Evolutionary conservation across 2,888 invertebrate species (phyloP), one percentile per base, ranked within the genome.

Genomic region (Neoaliturus tenellus): DNA sequence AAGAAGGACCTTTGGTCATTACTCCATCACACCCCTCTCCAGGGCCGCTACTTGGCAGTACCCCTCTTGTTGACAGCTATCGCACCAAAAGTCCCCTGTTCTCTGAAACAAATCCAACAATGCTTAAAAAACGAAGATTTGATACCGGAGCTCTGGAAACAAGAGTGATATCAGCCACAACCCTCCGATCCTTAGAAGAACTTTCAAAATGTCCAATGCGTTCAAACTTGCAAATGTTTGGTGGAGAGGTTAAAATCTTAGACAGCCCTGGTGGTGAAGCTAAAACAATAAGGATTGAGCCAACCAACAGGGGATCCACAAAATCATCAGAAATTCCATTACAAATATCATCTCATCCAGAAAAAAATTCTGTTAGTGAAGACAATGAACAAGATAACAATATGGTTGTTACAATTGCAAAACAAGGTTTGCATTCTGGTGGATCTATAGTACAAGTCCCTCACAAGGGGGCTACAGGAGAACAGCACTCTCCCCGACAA

Each of bases 371-470:
- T 88, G 88, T 0, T 87, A 90, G n/a, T 93, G 94, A 89, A 93
- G 93, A 20, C 93, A 94, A 85, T 94, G 90, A 90, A 73, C 89
- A 90, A 84, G 89, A 89, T 23, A 89, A 86, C 28, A 89, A 91
- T 86, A 93, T 96, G 85, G 95, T 97, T 85, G 95, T 97, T 25
- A 94, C 89, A 14, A 90, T 90, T 80, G 89, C 90, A 20, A 90
- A 96, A 88, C 96, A 96, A 0, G 95, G 96, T 0, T 91, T 97
- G 83, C 94, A 97, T 88, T 96, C 97, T 0, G 97, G 97, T 35
- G 96, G 96, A n/a, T 93, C 93, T 80, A 94, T 95, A 89, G 92
- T 93, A 62, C 93, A 93, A 67, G 75, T 81, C 4, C 84, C 84
- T 4, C 84, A 84, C 33, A 84, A 84, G 41, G 23, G 28, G 17